Percentiles rank a stretch among this genome's conserved stretches.
phyloP scores from a whole-genome alignment of 2,797 vertebrate genomes.

The Notolabrus celidotus region DNA sequence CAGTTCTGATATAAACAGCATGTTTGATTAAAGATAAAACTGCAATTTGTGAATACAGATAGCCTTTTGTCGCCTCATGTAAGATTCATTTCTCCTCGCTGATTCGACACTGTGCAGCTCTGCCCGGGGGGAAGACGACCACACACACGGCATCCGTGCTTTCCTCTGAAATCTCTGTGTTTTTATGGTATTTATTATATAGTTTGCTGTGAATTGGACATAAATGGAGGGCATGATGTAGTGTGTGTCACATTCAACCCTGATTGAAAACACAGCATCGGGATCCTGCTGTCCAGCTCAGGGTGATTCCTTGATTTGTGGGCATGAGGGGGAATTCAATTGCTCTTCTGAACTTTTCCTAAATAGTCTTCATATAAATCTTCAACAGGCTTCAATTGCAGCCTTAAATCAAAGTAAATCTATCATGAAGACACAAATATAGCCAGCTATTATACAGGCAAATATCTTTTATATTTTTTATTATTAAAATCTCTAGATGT shows the following conservation, averaged over 20 bases:
- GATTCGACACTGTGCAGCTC: neutral
- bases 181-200: neutral
- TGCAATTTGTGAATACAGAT: neutral
- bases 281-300: neutral
- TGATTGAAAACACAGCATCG: neutral
- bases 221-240: neutral
- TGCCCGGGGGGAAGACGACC: neutral
- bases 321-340: neutral
- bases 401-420: neutral
- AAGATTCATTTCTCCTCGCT: neutral
- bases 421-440: neutral
- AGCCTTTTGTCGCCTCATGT: neutral
- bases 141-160: neutral
- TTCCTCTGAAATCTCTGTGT: neutral
- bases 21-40: neutral
- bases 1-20: neutral
- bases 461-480: neutral
- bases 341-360: neutral
- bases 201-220: neutral
- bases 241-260: neutral
- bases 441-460: neutral
- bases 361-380: neutral
- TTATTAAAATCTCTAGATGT: too few species aligned
- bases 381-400: neutral
- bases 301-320: neutral